Percentiles rank a stretch among this genome's conserved stretches.
Evolutionary conservation across 2,113 vertebrate species (phyloP).

Genomic region (Choloepus hoffmanni): DNA sequence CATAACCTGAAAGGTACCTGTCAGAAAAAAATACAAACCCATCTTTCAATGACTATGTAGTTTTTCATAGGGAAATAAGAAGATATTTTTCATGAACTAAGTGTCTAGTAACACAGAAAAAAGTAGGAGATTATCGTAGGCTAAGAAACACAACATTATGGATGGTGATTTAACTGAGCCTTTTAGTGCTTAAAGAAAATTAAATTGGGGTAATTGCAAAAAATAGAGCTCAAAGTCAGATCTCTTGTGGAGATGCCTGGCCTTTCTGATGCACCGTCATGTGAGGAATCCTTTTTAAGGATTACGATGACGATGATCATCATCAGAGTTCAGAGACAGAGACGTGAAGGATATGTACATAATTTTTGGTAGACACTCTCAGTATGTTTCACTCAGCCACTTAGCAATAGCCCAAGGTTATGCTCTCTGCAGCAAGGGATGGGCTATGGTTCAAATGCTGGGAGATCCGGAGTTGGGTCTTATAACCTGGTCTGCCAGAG

Average conservation of each 20-base stretch:
- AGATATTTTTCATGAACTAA: neutral
- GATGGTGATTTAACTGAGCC: conserved; percentile 27
- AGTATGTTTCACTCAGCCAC: neutral
- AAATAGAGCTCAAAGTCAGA: neutral
- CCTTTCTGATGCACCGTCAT: neutral
- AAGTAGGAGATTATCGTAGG: neutral
- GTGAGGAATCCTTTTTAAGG: neutral
- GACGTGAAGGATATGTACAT: neutral
- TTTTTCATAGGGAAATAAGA: neutral
- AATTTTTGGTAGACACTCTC: neutral
- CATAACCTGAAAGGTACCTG: neutral
- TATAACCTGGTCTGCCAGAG: neutral
- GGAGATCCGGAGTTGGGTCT: neutral
- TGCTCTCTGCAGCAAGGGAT: neutral
- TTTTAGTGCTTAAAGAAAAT: conserved; percentile 50
- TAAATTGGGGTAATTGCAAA: conserved; percentile 11
- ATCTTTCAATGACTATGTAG: neutral
- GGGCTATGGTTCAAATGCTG: neutral
- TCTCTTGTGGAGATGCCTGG: neutral
- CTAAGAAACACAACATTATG: neutral
- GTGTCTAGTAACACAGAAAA: neutral
- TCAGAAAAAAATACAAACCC: neutral
- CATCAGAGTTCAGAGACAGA: neutral
- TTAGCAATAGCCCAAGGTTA: neutral
- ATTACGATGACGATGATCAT: neutral